Base-by-base conservation (phyloP, 2,888 invertebrate species). In the Lysandra bellargus region DNA sequence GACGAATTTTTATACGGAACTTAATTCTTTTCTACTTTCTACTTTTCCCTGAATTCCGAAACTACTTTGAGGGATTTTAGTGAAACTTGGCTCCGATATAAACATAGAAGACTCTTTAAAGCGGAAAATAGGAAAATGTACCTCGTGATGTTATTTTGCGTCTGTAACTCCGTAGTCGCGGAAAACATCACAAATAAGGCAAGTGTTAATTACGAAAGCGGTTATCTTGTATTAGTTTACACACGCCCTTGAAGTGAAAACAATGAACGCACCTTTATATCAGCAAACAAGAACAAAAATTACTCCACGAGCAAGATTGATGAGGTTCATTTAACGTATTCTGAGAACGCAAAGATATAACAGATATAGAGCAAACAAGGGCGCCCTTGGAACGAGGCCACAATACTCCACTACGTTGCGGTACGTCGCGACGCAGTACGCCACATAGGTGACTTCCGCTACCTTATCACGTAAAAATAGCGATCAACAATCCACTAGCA, bases 251-350 rank as follows among this genome's bases (percentile, higher is more conserved):
- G 75, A 49, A 75, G 30, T 30, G 5, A 69, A 69, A 75, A 53
- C 53, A 75, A 75, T 53, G 49, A 75, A 75, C 75, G 75, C 75
- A 75, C 75, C 75, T 75, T 74, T 75, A 75, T 75, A 75, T 53
- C 49, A 75, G 75, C 75, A 75, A 75, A 75, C 75, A 75, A 75
- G 75, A 75, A 49, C 75, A 75, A 75, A 75, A 75, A 75, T 75
- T 75, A 75, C 75, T 75, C 49, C 4, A 12, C 75, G 75, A 75
- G 75, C 14, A 75, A 75, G 75, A 75, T 75, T 75, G 75, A 75
- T 75, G 75, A 75, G 44, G 44, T 44, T 74, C 75, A 44, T 44
- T 44, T 44, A 44, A 44, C 23, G 40, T 44, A 74, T 74, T 74
- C 74, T 74, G 44, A 44, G 74, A 74, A 74, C 17, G 74, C 23